Percentiles rank a stretch among this genome's conserved stretches.
These are phyloP conservation scores for Leucoraja erinaceus DNA, from an alignment of 2,113 vertebrate genomes.

Conservation along the genomic window DNA sequence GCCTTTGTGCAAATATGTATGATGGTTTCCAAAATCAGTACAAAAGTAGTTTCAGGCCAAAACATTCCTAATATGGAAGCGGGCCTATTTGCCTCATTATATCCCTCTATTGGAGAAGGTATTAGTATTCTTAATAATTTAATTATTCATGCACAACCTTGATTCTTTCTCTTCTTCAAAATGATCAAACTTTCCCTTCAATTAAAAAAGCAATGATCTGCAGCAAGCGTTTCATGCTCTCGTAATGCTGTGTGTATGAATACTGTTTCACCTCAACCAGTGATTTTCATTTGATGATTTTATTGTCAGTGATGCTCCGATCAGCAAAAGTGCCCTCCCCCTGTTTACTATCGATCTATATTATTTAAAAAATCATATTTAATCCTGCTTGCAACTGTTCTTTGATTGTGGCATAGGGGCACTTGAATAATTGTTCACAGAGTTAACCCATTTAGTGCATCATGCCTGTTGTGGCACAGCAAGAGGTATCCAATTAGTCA, in stretches of 20 bases:
- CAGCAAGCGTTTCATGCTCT: background rate
- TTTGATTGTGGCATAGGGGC: background rate
- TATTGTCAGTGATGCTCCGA: background rate
- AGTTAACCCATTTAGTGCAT: background rate
- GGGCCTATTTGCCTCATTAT: background rate
- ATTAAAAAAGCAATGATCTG: background rate
- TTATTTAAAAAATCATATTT: background rate
- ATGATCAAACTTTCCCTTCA: background rate
- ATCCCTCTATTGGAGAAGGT: background rate
- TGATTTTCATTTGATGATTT: background rate
- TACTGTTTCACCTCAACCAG: background rate
- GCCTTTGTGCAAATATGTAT: background rate
- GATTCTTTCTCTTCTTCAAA: background rate
- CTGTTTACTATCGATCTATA: background rate
- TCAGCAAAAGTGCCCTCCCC: background rate
- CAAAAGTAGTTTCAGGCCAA: background rate
- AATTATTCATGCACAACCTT: background rate
- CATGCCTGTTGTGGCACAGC: background rate
- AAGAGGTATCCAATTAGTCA: background rate
- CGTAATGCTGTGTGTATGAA: background rate
- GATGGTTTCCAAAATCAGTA: background rate
- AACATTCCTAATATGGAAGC: background rate
- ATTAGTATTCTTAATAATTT: background rate
- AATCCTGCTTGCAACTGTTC: background rate
- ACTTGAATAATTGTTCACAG: background rate